phyloP scores from a whole-genome alignment of 2,797 vertebrate species.

The Cossypha polioptera region DNA sequence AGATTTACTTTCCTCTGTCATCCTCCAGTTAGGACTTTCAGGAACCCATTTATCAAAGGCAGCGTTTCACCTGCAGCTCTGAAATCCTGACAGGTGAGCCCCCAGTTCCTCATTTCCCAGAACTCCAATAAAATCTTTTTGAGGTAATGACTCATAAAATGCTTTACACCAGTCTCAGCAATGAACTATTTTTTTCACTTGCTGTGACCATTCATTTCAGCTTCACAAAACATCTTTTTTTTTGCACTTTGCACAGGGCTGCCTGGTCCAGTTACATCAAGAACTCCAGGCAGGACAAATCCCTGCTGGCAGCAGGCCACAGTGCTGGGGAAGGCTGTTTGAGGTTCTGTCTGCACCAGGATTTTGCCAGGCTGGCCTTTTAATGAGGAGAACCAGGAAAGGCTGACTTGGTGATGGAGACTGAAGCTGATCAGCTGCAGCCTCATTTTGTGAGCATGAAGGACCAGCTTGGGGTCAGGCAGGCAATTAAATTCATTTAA shows the following conservation, averaged over 20 bases:
- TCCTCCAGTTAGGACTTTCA: neutral
- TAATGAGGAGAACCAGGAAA: neutral
- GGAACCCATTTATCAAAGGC: neutral
- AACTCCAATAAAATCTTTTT: neutral
- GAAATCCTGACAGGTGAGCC: neutral
- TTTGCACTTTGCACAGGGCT: neutral
- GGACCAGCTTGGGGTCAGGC: neutral
- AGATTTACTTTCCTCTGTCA: neutral
- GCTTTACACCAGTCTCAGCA: neutral
- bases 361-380: neutral
- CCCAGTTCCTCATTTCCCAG: conserved; percentile 21
- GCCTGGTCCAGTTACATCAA: neutral
- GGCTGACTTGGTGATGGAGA: neutral
- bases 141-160: conserved; percentile 34
- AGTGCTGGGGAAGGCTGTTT: neutral
- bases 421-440: neutral
- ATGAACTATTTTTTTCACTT: neutral
- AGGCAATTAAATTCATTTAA: neutral
- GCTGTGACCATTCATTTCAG: neutral
- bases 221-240: neutral
- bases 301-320: neutral
- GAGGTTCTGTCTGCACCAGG: neutral
- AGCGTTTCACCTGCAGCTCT: neutral
- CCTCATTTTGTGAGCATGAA: neutral
- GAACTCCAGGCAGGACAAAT: neutral